Evolutionary conservation across 2,888 invertebrate genomes (phyloP).

Genomic region (Apocheima hispidaria): DNA sequence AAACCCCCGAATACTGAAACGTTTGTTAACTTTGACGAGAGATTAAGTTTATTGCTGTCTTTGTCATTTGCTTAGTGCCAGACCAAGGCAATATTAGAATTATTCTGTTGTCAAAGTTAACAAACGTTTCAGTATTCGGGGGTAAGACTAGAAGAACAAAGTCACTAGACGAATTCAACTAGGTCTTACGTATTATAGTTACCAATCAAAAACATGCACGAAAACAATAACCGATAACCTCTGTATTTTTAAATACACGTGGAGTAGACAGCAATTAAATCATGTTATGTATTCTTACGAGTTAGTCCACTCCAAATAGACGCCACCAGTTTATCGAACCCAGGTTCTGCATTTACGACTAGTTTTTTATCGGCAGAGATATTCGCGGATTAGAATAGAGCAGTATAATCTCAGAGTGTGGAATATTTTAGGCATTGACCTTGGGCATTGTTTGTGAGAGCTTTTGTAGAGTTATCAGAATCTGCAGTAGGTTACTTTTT

Average conservation of each 20-base stretch:
- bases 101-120: no score
- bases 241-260: constrained; percentile 1
- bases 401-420: constrained; percentile 8
- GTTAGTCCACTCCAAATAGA: constrained; percentile 23
- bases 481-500: not conserved
- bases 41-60: no score
- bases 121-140: no score
- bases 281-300: constrained; percentile 24
- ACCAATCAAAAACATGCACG: not conserved
- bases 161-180: not conserved
- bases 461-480: not conserved
- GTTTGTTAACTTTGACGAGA: no score
- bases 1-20: no score
- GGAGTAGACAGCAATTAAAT: constrained; percentile 24
- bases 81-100: no score
- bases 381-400: constrained; percentile 28
- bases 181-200: not conserved
- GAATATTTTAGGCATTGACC: constrained; percentile 12
- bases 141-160: no score
- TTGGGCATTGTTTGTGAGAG: constrained; percentile 5
- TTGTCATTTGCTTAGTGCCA: no score
- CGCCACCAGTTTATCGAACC: constrained; percentile 25
- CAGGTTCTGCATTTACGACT: constrained; percentile 31
- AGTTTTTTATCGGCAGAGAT: constrained; percentile 24
- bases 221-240: not conserved